Percentiles rank a stretch among this genome's conserved stretches.
phyloP scores from a whole-genome alignment of 2,113 vertebrate genomes.

The Dasyornis broadbenti region DNA sequence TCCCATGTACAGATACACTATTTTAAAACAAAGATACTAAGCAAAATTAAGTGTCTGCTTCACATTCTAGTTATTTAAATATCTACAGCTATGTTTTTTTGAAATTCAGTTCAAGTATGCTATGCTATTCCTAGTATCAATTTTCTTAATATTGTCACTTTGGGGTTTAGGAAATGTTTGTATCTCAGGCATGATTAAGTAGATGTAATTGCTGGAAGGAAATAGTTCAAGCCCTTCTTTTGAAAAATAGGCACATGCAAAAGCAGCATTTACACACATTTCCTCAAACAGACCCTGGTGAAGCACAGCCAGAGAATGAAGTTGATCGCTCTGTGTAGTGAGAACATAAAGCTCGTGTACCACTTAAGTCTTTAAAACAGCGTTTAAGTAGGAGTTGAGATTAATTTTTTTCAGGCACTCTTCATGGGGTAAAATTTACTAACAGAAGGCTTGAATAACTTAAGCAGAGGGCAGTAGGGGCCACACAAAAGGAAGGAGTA shows the following conservation, averaged over 20 bases:
- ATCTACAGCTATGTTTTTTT: not conserved
- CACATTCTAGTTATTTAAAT: not conserved
- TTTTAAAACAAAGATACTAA: not conserved
- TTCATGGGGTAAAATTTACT: constrained; percentile 49
- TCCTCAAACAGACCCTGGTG: not conserved
- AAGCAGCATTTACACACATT: not conserved
- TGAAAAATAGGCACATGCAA: not conserved
- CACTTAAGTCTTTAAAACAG: constrained; percentile 32
- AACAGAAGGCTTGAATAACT: constrained; percentile 42
- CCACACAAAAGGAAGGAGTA: constrained; percentile 39
- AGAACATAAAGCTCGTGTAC: constrained; percentile 13
- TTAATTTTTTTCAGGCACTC: constrained; percentile 32
- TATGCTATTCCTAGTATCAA: not conserved
- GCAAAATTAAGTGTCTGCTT: not conserved
- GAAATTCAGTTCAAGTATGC: not conserved
- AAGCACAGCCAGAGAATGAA: not conserved
- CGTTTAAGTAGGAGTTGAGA: constrained; percentile 21
- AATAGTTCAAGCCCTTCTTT: not conserved
- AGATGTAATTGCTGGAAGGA: not conserved
- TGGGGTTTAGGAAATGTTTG: not conserved
- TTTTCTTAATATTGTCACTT: not conserved
- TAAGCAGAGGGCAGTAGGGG: constrained; percentile 27
- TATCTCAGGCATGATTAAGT: not conserved
- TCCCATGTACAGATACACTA: not conserved
- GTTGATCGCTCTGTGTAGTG: not conserved